Evolutionary conservation across 2,113 vertebrate species (phyloP).

Genomic region (Illadopsis cleaveri): DNA sequence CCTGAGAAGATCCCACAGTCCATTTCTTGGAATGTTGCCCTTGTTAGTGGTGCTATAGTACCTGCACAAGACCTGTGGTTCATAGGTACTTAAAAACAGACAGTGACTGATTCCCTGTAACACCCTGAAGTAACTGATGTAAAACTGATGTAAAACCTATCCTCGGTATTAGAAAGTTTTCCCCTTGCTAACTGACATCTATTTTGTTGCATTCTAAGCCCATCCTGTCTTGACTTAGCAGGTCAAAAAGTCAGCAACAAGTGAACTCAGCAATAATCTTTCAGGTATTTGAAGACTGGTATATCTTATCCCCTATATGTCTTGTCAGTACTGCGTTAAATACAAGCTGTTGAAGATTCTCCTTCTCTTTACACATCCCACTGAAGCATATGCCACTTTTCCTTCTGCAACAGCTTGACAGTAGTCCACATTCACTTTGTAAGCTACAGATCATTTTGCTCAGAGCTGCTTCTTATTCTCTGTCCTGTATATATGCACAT

Average conservation of each 20-base stretch:
- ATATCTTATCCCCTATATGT: background rate
- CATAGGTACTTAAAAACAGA: background rate
- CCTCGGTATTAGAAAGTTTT: background rate
- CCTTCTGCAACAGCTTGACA: background rate
- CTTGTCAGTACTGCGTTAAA: background rate
- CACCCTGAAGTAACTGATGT: background rate
- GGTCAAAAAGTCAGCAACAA: background rate
- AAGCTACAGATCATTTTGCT: background rate
- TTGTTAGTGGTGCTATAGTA: background rate
- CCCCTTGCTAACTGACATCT: background rate
- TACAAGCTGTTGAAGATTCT: background rate
- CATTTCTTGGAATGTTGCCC: background rate
- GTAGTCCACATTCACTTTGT: background rate
- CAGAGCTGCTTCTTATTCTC: background rate
- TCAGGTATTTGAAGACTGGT: background rate
- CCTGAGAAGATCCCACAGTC: background rate
- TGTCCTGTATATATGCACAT: background rate
- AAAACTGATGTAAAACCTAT: background rate
- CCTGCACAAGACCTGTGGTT: background rate
- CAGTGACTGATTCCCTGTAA: background rate
- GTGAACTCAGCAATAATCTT: background rate
- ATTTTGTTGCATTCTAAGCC: background rate
- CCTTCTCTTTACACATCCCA: slow-evolving; percentile 7
- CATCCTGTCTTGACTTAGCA: background rate
- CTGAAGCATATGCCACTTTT: slow-evolving; percentile 9